These are phyloP conservation scores for Condylura cristata DNA, from an alignment of 2,113 vertebrate genomes.

Conservation along the genomic window DNA sequence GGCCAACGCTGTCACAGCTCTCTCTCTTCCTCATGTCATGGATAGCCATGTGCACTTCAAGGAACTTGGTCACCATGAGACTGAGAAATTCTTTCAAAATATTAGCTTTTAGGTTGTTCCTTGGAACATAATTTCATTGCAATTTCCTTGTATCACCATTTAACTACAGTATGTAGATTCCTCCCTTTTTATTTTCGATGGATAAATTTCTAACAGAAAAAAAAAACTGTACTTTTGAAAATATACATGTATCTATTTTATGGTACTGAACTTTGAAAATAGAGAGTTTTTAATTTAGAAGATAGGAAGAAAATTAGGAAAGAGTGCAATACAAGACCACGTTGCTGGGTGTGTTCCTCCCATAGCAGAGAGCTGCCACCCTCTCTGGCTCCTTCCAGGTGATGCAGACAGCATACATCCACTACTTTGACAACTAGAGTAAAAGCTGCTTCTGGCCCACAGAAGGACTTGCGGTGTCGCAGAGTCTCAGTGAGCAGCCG, in stretches of 20 bases:
- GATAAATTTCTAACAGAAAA: background rate
- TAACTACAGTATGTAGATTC: background rate
- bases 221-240: background rate
- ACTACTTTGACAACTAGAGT: slow-evolving; percentile 45
- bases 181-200: background rate
- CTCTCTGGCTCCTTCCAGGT: background rate
- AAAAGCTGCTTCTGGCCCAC: slow-evolving; percentile 40
- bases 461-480: background rate
- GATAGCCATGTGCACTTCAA: background rate
- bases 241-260: background rate
- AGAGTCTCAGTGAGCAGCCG: background rate
- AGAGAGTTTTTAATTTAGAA: background rate
- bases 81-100: background rate
- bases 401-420: slow-evolving; percentile 42
- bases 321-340: background rate
- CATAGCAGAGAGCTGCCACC: background rate
- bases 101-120: background rate
- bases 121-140: background rate
- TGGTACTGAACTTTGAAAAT: background rate
- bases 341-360: background rate
- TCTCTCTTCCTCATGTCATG: background rate
- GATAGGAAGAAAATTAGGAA: background rate
- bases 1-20: background rate
- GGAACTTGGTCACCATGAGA: background rate
- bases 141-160: background rate